Evolutionary conservation across 2,113 vertebrate species (phyloP).

Genomic region (Tinamus guttatus): DNA sequence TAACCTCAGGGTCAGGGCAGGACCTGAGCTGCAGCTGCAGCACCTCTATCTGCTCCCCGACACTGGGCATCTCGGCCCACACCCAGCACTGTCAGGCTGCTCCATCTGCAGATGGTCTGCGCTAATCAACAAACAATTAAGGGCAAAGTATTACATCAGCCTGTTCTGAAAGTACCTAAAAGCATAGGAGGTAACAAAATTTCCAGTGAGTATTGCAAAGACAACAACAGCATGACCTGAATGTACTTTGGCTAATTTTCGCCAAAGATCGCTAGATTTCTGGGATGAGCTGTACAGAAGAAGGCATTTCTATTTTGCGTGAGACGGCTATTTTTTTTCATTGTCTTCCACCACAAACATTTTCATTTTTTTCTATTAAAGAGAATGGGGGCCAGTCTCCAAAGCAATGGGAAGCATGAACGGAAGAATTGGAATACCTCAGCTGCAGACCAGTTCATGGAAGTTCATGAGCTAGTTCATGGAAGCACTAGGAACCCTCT

Average conservation of each 20-base stretch:
- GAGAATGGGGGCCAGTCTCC: rapidly evolving
- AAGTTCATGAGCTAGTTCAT: not conserved
- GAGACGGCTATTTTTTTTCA: not conserved
- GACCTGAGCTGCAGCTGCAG: not conserved
- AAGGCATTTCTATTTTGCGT: not conserved
- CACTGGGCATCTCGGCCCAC: not conserved
- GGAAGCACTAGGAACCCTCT: not conserved
- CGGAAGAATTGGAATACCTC: not conserved
- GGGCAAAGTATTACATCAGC: not conserved
- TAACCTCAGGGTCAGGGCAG: not conserved
- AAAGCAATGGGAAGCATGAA: not conserved
- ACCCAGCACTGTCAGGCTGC: not conserved
- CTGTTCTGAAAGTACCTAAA: not conserved
- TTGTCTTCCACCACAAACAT: not conserved
- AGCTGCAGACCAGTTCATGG: not conserved
- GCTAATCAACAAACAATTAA: not conserved
- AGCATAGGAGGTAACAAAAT: not conserved
- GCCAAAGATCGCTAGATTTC: not conserved
- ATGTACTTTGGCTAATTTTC: not conserved
- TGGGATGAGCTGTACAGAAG: not conserved
- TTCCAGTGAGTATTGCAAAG: not conserved
- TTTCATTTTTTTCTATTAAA: not conserved
- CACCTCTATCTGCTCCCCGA: not conserved
- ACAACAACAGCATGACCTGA: not conserved
- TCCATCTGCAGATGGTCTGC: not conserved